Base-by-base conservation (phyloP, 2,888 invertebrate species). In the Girardia tigrina region DNA sequence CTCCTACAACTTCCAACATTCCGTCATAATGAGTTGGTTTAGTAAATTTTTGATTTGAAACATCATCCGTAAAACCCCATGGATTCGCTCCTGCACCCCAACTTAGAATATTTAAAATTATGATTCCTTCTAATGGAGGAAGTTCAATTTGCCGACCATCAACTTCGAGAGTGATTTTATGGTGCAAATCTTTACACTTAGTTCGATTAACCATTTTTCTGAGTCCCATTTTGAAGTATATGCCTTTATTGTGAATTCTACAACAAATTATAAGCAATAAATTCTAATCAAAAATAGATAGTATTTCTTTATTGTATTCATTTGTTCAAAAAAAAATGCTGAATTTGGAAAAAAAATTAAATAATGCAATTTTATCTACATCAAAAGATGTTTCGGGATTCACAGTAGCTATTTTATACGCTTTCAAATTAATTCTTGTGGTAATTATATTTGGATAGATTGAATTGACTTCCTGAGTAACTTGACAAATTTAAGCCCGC, bases 11-110 rank as follows among this genome's bases (percentile, higher is more conserved):
- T 87, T 99, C 98, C 83, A 99, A 86, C 89, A 94, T 91, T 78
- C 98, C 98, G 86, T 99, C 98, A 89, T 94, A 97, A 86, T 99
- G 98, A 86, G 95, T 98, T 77, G 98, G 98, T 84, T 94, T 93
- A 82, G 89, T 90, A 87, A 98, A 99, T 84, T 92, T 91, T 87
- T 95, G 94, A 56, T 56, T 56, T 56, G 56, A 4, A 56, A 56
- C 56, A 85, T 98, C 98, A 85, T 92, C 93, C 85, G 97, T 95
- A 75, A 92, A 92, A 79, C 98, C 98, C 98, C 98, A 99, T 8
- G 97, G 95, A 80, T 98, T 99, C 70, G 98, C 95, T 79, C 98
- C 98, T 75, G 94, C 94, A 78, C 95, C 98, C 98, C 98, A 98
- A 87, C 95, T 95, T 84, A 97, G 89, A 86, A 99, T 97, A 86